Evolutionary conservation across 1,140 invertebrate genomes (phyloP).

Genomic region (Homalodisca vitripennis): DNA sequence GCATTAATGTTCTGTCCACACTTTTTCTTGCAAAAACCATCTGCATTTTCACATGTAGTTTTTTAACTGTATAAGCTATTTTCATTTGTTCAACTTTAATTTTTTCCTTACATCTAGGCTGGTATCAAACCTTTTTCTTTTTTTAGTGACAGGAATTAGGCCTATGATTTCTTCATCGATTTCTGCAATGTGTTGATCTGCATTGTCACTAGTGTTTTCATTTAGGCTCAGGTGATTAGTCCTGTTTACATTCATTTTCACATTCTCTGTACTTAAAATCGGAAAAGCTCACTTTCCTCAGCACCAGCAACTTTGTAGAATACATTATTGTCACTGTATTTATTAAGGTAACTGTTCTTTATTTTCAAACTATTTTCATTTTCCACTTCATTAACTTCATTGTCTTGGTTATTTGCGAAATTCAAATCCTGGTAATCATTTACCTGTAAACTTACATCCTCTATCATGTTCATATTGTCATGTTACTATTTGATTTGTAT

Average conservation of each 20-base stretch:
- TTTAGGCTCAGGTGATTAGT: neutral
- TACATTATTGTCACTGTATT: too few relatives aligned
- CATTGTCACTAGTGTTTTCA: neutral
- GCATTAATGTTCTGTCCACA: neutral
- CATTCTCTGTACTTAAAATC: neutral
- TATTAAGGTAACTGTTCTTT: neutral
- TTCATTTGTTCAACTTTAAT: neutral
- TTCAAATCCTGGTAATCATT: too few relatives aligned
- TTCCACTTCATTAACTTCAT: too few relatives aligned
- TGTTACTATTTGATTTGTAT: too few relatives aligned
- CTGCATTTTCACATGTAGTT: neutral
- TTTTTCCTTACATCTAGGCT: neutral
- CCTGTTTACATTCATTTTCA: neutral
- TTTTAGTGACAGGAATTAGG: neutral
- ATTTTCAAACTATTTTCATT: neutral
- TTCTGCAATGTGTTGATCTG: neutral
- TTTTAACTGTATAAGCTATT: neutral
- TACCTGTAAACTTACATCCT: too few relatives aligned
- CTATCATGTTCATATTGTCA: too few relatives aligned
- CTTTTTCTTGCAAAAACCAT: neutral
- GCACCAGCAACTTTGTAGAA: too few relatives aligned
- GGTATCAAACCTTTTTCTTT: neutral
- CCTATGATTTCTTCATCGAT: neutral
- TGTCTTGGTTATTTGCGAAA: too few relatives aligned
- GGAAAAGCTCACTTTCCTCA: too few relatives aligned